phyloP scores from a whole-genome alignment of 2,888 invertebrate genomes.

The Oasisia sp. region DNA sequence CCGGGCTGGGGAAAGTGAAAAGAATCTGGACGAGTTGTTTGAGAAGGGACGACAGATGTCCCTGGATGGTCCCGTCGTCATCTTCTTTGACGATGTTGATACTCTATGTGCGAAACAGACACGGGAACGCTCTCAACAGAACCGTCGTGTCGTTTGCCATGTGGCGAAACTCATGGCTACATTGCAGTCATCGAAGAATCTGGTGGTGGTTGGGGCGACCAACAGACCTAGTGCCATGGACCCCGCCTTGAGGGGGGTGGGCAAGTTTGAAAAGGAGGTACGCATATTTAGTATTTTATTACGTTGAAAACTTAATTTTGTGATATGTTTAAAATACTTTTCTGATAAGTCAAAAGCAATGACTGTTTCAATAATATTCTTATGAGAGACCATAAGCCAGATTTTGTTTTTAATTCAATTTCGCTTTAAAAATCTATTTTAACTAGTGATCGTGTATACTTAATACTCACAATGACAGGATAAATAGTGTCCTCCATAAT shows the following conservation, averaged over 20 bases:
- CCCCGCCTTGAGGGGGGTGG: not conserved
- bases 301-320: not conserved
- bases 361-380: not conserved
- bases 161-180: not conserved
- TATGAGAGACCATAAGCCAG: not conserved
- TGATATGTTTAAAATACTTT: not conserved
- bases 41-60: constrained; percentile 1
- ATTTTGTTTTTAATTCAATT: too few relatives aligned
- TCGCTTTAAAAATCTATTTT: too few relatives aligned
- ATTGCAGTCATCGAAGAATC: not conserved
- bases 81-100: not conserved
- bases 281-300: not conserved
- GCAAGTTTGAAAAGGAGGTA: not conserved
- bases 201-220: not conserved
- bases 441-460: too few relatives aligned
- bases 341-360: not conserved
- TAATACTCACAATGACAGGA: too few relatives aligned
- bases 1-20: not conserved
- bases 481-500: too few relatives aligned
- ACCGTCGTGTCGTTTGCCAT: not conserved
- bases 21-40: not conserved
- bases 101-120: not conserved
- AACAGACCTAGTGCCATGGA: not conserved
- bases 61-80: not conserved
- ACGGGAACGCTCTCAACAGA: not conserved